A percentile compares a stretch with the other conserved stretches of the same genome.
phyloP scores from a whole-genome alignment of 1,140 invertebrate species.

The Tetramorium alpestre region DNA sequence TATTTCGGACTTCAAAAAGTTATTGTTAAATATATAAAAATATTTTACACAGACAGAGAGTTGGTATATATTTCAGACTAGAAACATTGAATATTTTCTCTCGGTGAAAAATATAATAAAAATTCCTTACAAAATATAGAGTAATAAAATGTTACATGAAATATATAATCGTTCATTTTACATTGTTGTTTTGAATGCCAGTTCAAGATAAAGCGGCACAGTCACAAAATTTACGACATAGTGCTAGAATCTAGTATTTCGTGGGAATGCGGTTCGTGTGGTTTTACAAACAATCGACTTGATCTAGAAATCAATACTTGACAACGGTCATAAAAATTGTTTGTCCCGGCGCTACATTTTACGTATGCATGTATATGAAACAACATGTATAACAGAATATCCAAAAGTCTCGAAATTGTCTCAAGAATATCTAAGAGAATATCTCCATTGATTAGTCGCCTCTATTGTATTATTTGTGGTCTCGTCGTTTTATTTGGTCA shows the following conservation, averaged over 20 bases:
- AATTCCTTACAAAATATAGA: neutral
- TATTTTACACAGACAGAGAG: neutral
- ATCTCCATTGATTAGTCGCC: neutral
- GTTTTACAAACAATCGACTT: slow-evolving; percentile 21
- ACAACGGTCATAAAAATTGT: neutral
- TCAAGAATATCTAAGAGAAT: too few relatives aligned
- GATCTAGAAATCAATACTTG: neutral
- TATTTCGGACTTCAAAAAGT: neutral
- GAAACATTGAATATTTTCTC: neutral
- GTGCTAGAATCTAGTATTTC: neutral
- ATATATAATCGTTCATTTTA: slow-evolving; percentile 17
- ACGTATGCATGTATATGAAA: neutral
- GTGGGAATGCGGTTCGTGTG: neutral
- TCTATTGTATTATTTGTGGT: slow-evolving; percentile 11
- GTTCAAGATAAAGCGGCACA: neutral
- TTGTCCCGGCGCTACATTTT: neutral
- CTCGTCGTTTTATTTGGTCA: neutral
- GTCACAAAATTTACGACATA: neutral
- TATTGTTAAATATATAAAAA: neutral
- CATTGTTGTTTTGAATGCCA: neutral
- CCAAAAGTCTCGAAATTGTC: too few relatives aligned
- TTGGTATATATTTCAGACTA: neutral
- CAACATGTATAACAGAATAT: too few relatives aligned
- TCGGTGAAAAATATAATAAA: neutral
- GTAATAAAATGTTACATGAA: neutral